These are phyloP conservation scores for Drosophila mauritiana DNA, from an alignment of 1,140 invertebrate genomes.

Conservation along the genomic window DNA sequence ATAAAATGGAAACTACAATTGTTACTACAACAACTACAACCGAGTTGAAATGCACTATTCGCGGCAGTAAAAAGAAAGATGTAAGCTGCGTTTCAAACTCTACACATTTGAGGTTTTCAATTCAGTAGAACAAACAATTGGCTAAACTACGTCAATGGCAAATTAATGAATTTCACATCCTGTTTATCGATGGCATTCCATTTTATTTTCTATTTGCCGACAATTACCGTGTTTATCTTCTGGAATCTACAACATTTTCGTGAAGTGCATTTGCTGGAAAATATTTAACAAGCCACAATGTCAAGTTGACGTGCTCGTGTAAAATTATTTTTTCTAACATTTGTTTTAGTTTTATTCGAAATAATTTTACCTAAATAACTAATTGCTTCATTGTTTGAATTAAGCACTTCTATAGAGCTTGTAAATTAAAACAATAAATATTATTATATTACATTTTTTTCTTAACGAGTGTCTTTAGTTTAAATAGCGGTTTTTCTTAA, in stretches of 20 bases:
- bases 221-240: constrained; percentile 31
- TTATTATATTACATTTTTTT: too few relatives aligned
- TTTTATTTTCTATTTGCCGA: constrained; percentile 51
- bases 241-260: constrained; percentile 17
- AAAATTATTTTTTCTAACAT: neutral
- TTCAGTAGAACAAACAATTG: constrained; percentile 26
- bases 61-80: constrained; percentile 59
- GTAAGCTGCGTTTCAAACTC: constrained; percentile 45
- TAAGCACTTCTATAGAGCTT: too few relatives aligned
- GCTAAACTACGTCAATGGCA: constrained; percentile 58
- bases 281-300: constrained; percentile 48
- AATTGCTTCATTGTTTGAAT: too few relatives aligned
- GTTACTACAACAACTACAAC: constrained; percentile 66
- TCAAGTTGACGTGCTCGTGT: constrained; percentile 19
- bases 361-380: too few relatives aligned
- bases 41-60: constrained; percentile 45
- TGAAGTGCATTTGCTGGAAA: constrained; percentile 21
- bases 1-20: constrained; percentile 66
- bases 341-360: neutral
- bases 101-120: constrained; percentile 2
- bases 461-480: too few relatives aligned
- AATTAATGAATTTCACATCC: constrained; percentile 61
- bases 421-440: too few relatives aligned
- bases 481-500: neutral
- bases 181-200: constrained; percentile 57